Evolutionary conservation across 2,888 invertebrate genomes (phyloP).

Genomic region (Blastobasis lacticolella): DNA sequence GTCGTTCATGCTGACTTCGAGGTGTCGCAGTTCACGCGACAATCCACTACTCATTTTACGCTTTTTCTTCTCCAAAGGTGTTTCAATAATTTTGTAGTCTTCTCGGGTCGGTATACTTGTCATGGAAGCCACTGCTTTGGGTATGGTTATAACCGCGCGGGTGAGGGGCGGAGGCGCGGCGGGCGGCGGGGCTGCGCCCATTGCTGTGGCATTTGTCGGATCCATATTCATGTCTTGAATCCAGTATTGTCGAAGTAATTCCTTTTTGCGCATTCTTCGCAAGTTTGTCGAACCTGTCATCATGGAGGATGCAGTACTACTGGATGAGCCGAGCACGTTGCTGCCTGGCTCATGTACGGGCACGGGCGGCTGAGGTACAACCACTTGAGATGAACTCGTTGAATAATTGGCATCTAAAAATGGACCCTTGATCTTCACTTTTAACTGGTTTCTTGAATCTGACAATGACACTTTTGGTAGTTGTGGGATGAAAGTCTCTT

Average conservation of each 20-base stretch:
- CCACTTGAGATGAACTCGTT: slow-evolving; percentile 72
- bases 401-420: slow-evolving; percentile 85
- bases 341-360: slow-evolving; percentile 49
- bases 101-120: slow-evolving; percentile 89
- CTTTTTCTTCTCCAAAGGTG: slow-evolving; percentile 81
- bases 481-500: slow-evolving; percentile 37
- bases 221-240: slow-evolving; percentile 91
- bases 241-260: slow-evolving; percentile 85
- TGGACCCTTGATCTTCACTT: slow-evolving; percentile 93
- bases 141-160: slow-evolving; percentile 85
- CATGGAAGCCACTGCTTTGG: slow-evolving; percentile 92
- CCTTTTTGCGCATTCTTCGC: slow-evolving; percentile 92
- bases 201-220: slow-evolving; percentile 75
- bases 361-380: slow-evolving; percentile 71
- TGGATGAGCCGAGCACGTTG: slow-evolving; percentile 50
- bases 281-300: slow-evolving; percentile 82
- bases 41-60: slow-evolving; percentile 69
- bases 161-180: slow-evolving; percentile 75
- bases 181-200: slow-evolving; percentile 70
- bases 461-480: slow-evolving; percentile 82
- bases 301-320: slow-evolving; percentile 52
- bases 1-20: slow-evolving; percentile 75
- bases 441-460: slow-evolving; percentile 89
- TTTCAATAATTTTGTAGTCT: slow-evolving; percentile 82
- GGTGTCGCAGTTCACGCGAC: slow-evolving; percentile 76